Evolutionary conservation across 35 echinoderm and acorn worm species (phyloP).

Genomic region (Heliocidaris tuberculata): DNA sequence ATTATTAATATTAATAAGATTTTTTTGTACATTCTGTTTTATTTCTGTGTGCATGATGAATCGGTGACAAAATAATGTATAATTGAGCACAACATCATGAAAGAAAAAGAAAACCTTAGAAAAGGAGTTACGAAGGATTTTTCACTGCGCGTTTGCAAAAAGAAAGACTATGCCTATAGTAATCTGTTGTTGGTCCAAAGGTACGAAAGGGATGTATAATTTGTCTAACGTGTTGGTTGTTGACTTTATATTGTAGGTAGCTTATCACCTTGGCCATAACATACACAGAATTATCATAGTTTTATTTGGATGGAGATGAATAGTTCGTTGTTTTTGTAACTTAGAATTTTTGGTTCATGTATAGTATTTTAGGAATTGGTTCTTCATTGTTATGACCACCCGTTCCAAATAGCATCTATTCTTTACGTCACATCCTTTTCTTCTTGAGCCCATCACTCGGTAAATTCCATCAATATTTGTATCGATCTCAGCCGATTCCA

Average conservation of each 20-base stretch:
- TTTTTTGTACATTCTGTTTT: too few species aligned
- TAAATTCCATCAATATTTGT: constrained; percentile 36
- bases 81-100: too few species aligned
- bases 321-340: background rate
- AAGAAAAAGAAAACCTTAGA: too few species aligned
- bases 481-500: constrained; percentile 13
- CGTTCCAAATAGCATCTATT: background rate
- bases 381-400: background rate
- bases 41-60: too few species aligned
- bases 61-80: too few species aligned
- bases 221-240: background rate
- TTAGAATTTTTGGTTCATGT: background rate
- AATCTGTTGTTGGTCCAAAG: background rate
- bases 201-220: background rate
- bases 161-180: too few species aligned
- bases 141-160: background rate
- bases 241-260: background rate
- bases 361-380: background rate
- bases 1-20: too few species aligned
- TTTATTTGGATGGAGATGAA: background rate
- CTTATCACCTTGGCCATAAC: background rate
- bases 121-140: too few species aligned
- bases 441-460: background rate
- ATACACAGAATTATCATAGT: background rate
- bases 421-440: background rate